Evolutionary conservation across 2,113 vertebrate species (phyloP).

Genomic region (Columbina picui): DNA sequence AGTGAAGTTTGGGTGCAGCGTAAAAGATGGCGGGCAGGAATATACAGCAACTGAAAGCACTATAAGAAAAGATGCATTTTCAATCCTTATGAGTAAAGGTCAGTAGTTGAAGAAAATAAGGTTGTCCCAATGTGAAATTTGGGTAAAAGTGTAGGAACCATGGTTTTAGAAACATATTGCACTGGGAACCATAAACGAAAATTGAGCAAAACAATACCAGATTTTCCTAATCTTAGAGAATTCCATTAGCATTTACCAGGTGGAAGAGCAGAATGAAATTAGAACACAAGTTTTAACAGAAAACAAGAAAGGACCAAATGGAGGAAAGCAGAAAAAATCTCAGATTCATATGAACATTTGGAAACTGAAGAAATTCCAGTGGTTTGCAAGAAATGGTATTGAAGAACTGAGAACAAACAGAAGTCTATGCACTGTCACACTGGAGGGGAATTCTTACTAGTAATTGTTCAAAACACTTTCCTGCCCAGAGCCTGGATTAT

Average conservation of each 20-base stretch:
- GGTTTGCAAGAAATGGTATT: neutral
- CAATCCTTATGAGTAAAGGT: constrained; percentile 21
- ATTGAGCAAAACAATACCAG: neutral
- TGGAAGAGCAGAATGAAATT: constrained; percentile 39
- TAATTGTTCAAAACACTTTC: neutral
- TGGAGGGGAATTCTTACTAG: neutral
- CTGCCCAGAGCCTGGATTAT: neutral
- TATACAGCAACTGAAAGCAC: neutral
- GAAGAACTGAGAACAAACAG: neutral
- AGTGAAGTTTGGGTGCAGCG: constrained; percentile 20
- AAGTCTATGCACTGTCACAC: neutral
- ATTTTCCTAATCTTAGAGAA: constrained; percentile 30
- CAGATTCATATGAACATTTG: neutral
- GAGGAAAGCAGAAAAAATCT: neutral
- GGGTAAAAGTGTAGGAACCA: constrained; percentile 11
- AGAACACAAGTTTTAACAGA: neutral
- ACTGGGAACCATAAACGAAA: neutral
- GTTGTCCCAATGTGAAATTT: constrained; percentile 15
- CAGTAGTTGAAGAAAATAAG: constrained; percentile 7
- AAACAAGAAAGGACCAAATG: neutral
- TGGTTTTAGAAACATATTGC: constrained; percentile 30
- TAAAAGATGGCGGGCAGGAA: constrained; percentile 31
- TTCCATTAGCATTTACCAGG: constrained; percentile 44
- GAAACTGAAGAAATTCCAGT: neutral
- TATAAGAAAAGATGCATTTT: constrained; percentile 30